phyloP scores from a whole-genome alignment of 1,140 invertebrate species.

The Zeugodacus cucurbitae region DNA sequence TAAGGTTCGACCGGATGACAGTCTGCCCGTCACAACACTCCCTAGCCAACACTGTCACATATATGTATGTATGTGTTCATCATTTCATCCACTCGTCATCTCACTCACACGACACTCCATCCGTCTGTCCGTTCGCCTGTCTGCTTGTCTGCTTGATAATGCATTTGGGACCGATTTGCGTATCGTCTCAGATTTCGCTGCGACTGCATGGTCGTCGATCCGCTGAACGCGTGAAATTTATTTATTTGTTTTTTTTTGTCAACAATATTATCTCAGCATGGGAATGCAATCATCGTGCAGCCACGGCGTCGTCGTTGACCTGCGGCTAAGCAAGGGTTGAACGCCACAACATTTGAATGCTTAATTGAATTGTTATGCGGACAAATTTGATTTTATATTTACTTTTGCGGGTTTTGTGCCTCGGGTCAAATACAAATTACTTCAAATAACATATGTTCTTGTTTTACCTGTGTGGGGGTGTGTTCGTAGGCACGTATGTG shows the following conservation, averaged over 20 bases:
- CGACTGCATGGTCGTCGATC: background rate
- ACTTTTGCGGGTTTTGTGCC: background rate
- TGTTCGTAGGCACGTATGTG: background rate
- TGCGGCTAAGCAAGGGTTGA: background rate
- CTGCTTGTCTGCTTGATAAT: background rate
- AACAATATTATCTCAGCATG: background rate
- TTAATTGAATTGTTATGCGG: background rate
- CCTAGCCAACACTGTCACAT: background rate
- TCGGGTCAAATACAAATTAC: background rate
- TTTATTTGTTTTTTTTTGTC: background rate
- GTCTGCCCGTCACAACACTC: background rate
- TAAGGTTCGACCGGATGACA: conserved; percentile 16
- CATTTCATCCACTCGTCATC: background rate
- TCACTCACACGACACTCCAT: too few species aligned
- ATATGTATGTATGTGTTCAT: background rate
- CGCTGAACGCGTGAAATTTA: background rate
- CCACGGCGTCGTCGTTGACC: background rate
- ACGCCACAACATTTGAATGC: background rate
- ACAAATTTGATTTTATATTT: background rate
- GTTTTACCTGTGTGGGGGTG: background rate
- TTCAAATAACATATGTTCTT: background rate
- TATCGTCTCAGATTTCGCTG: background rate
- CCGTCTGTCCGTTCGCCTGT: background rate
- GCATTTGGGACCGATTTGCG: conserved; percentile 2
- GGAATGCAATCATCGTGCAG: background rate